Evolutionary conservation across 2,797 vertebrate species (phyloP).

Genomic region (Nannoperca australis): DNA sequence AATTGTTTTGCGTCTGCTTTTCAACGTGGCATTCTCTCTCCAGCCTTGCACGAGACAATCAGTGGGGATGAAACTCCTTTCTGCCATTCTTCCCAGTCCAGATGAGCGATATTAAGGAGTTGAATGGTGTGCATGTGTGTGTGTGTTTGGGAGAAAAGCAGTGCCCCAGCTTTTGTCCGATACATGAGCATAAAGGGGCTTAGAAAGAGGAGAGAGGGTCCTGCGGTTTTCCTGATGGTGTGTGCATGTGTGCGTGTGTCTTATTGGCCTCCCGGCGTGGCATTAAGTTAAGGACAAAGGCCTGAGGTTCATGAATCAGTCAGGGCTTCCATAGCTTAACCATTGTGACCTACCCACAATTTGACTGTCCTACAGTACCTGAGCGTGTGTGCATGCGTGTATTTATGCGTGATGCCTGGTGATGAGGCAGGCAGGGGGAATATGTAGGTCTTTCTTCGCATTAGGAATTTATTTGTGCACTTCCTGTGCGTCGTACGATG

Average conservation of each 20-base stretch:
- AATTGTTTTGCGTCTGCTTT: conserved; percentile 86
- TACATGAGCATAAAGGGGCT: conserved; percentile 78
- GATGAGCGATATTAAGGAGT: conserved; percentile 84
- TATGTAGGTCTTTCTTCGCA: conserved; percentile 2
- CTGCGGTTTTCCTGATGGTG: conserved; percentile 76
- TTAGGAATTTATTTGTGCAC: background rate
- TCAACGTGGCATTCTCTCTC: conserved; percentile 80
- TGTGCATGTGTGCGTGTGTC: conserved; percentile 68
- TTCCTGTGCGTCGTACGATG: background rate
- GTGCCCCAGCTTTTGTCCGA: conserved; percentile 77
- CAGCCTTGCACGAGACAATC: conserved; percentile 82
- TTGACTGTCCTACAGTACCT: conserved; percentile 54
- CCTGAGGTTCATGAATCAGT: conserved; percentile 85
- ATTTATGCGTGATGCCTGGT: conserved; percentile 20
- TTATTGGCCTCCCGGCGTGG: conserved; percentile 82
- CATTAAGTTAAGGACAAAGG: conserved; percentile 85
- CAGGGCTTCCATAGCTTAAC: conserved; percentile 63
- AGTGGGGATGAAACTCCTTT: conserved; percentile 84
- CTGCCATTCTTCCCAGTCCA: conserved; percentile 74
- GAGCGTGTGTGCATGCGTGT: conserved; percentile 1
- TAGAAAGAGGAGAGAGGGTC: conserved; percentile 75
- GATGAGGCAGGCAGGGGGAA: background rate
- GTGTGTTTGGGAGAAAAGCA: conserved; percentile 49
- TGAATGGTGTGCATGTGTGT: conserved; percentile 76
- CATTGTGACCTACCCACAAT: conserved; percentile 63